phyloP scores from a whole-genome alignment of 2,113 vertebrate species.

The Phaethon lepturus region DNA sequence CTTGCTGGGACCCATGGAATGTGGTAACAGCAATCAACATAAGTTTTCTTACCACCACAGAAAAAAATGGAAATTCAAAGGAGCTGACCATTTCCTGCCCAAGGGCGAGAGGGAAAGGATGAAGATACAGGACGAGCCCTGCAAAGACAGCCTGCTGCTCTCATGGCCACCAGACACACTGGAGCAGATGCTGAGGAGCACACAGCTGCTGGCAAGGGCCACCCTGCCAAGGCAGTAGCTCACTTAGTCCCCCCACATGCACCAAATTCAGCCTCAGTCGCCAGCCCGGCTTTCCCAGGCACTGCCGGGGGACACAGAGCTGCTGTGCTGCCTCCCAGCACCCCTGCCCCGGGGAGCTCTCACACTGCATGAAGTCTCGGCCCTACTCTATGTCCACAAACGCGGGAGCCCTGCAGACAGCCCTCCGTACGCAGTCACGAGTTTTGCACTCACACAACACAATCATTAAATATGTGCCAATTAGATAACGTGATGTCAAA shows the following conservation, averaged over 20 bases:
- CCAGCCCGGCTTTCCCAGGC: not conserved
- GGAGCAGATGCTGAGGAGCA: not conserved
- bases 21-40: not conserved
- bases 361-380: accelerated
- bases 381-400: not conserved
- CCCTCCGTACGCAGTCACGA: not conserved
- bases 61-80: not conserved
- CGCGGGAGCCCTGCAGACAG: not conserved
- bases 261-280: not conserved
- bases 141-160: not conserved
- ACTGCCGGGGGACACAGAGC: not conserved
- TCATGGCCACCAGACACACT: not conserved
- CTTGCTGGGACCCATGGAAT: not conserved
- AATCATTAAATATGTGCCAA: constrained; percentile 1
- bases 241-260: accelerated
- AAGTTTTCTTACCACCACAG: not conserved
- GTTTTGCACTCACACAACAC: not conserved
- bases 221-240: not conserved
- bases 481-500: constrained; percentile 53
- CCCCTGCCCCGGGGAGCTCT: accelerated
- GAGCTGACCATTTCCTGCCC: not conserved
- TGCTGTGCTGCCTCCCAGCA: not conserved
- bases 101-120: not conserved
- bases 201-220: not conserved
- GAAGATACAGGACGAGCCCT: not conserved